A percentile compares a stretch with the other conserved stretches of the same genome.
phyloP scores from a whole-genome alignment of 2,888 invertebrate genomes.

The Dione juno region DNA sequence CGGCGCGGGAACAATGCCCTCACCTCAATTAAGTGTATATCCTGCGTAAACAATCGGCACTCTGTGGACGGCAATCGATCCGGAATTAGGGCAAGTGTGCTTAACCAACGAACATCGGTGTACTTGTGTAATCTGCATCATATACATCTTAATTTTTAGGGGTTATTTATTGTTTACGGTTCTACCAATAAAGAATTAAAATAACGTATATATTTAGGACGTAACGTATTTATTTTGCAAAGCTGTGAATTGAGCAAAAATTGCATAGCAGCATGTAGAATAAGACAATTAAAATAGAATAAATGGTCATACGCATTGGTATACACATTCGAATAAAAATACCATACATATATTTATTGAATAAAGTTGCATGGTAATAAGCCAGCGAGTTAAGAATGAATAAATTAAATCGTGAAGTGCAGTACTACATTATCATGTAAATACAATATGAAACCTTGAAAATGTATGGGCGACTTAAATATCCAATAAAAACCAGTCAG shows the following conservation, averaged over 20 bases:
- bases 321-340: not conserved
- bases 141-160: no score
- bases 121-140: not conserved
- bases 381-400: not conserved
- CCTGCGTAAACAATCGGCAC: conserved; percentile 29
- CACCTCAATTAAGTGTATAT: conserved; percentile 59
- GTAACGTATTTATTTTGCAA: no score
- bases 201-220: no score
- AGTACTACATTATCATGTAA: conserved; percentile 12
- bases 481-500: not conserved
- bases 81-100: conserved; percentile 11
- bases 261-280: no score
- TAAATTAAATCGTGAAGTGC: conserved; percentile 12
- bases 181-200: no score
- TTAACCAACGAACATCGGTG: not conserved
- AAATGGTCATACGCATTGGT: not conserved
- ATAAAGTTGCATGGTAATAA: conserved; percentile 1
- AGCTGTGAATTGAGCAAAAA: no score
- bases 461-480: conserved; percentile 11
- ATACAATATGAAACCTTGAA: conserved; percentile 5
- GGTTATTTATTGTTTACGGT: no score
- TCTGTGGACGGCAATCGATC: not conserved
- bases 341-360: not conserved
- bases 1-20: conserved; percentile 56
- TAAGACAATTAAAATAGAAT: no score